Evolutionary conservation across 2,888 invertebrate species (phyloP).

Genomic region (Eurois occulta): DNA sequence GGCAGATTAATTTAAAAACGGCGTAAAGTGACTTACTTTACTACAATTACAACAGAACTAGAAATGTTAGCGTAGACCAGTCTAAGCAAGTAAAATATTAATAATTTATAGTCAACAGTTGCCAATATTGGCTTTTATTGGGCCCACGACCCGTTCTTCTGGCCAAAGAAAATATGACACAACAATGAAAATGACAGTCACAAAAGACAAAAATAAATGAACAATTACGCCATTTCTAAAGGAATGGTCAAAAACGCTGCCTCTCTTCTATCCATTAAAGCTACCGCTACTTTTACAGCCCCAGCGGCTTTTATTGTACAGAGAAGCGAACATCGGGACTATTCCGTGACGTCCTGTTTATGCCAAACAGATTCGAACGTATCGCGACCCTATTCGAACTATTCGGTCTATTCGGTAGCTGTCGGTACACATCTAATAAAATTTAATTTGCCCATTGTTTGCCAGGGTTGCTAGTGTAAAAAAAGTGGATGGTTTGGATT

Average conservation of each 20-base stretch:
- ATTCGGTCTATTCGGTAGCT: slow-evolving; percentile 82
- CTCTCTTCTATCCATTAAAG: neutral
- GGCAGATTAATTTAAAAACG: neutral
- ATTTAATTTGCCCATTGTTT: slow-evolving; percentile 86
- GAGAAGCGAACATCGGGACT: slow-evolving; percentile 70
- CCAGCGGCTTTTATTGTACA: slow-evolving; percentile 59
- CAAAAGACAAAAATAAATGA: slow-evolving; percentile 4
- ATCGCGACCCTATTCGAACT: slow-evolving; percentile 68
- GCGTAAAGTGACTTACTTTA: neutral
- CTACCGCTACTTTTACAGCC: slow-evolving; percentile 46
- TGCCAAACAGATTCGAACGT: slow-evolving; percentile 74
- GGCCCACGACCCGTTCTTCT: too few species aligned
- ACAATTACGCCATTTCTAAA: slow-evolving; percentile 23
- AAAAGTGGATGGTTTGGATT: slow-evolving; percentile 57
- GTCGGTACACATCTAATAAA: slow-evolving; percentile 83
- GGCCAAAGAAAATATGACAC: slow-evolving; percentile 23
- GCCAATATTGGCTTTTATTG: slow-evolving; percentile 17
- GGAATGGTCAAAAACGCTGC: slow-evolving; percentile 14
- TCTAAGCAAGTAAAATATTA: neutral
- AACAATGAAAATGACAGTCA: neutral
- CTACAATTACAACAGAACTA: neutral
- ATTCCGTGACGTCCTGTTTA: slow-evolving; percentile 84
- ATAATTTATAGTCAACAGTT: neutral
- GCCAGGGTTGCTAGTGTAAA: slow-evolving; percentile 63
- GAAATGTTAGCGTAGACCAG: neutral